Base-by-base conservation (phyloP, 2,888 invertebrate genomes). In the Sisyra terminalis region DNA sequence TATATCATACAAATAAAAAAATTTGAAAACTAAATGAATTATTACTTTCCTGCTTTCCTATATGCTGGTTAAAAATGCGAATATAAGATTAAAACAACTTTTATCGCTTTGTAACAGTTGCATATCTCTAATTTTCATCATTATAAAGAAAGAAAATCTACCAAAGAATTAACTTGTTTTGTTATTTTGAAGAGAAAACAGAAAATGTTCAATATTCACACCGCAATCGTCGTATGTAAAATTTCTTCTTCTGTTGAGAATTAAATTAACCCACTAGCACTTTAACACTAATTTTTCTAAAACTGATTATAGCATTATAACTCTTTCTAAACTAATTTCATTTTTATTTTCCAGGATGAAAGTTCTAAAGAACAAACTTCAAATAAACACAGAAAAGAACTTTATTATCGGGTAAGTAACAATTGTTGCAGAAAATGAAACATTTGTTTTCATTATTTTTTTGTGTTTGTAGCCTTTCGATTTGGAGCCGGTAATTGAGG, bases 321-420 rank as follows among this genome's bases (percentile, higher is more conserved):
- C 14, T 2, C 7, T 38, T 38, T 38, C 9, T 7, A 18, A 17
- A 3, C 3, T 17, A 10, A 17, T 38, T 38, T 2, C 15, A n/a
- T 34, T 10, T 38, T 30, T 40, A 9, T 29, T 9, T 30, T 30
- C n/a, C 11, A 40, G 40, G 40, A 40, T 16, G 24, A 30, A 16
- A 24, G 31, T 32, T 15, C 13, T 15, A 31, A 15, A 32, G 31
- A 40, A 15, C n/a, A 16, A 30, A 32, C 39, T 11, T 11, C 17
- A 16, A 42, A 42, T 42, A 42, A 42, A 35, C 42, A 42, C 34
- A 42, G 42, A 42, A 42, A 42, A 35, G 42, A 42, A 42, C 13
- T 35, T 34, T 42, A 35, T 42, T 35, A 42, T 24, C n/a, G 42
- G 34, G 42, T 42, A 42, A 42, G 42, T 42, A 15, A 18, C 8